These are phyloP conservation scores for Mesocentrotus franciscanus DNA, from an alignment of 53 echinoderm and acorn worm genomes.

Conservation along the genomic window DNA sequence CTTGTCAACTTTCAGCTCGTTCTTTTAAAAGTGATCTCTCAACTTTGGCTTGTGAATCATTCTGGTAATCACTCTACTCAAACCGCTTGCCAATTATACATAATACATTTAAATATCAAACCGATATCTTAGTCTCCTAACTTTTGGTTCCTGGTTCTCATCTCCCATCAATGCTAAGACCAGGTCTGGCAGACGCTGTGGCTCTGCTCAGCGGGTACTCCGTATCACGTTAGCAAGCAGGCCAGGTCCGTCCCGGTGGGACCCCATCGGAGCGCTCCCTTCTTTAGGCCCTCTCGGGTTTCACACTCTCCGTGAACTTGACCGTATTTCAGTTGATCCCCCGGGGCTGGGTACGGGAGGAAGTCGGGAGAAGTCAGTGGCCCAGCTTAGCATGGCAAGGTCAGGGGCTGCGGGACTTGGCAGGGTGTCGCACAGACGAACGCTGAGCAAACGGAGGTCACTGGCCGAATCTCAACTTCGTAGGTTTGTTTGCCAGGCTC, in stretches of 20 bases:
- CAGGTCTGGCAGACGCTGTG: not conserved
- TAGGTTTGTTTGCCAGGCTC: constrained; percentile 31
- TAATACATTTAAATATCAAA: not conserved
- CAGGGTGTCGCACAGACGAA: constrained; percentile 53
- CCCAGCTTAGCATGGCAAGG: constrained; percentile 65
- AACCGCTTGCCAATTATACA: not conserved
- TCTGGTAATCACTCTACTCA: not conserved
- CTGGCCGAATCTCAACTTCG: constrained; percentile 32
- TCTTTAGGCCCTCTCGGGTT: constrained; percentile 37
- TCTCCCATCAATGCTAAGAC: not conserved
- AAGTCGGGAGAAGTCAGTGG: constrained; percentile 64
- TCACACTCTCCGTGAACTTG: constrained; percentile 69
- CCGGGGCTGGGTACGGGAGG: constrained; percentile 36
- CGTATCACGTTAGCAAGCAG: constrained; percentile 33
- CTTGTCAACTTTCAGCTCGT: too few relatives aligned
- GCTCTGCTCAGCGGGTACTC: constrained; percentile 51
- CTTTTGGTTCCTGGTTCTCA: constrained; percentile 20
- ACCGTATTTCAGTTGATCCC: constrained; percentile 61
- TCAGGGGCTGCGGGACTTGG: constrained; percentile 56
- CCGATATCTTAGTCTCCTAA: not conserved
- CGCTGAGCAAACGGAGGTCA: constrained; percentile 49
- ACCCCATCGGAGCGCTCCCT: constrained; percentile 48
- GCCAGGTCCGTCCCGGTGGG: constrained; percentile 62
- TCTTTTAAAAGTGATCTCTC: not conserved
- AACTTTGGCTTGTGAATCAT: not conserved